Conservation (phyloP, 2,113 vertebrate genomes). For the Numenius arquata region DNA sequence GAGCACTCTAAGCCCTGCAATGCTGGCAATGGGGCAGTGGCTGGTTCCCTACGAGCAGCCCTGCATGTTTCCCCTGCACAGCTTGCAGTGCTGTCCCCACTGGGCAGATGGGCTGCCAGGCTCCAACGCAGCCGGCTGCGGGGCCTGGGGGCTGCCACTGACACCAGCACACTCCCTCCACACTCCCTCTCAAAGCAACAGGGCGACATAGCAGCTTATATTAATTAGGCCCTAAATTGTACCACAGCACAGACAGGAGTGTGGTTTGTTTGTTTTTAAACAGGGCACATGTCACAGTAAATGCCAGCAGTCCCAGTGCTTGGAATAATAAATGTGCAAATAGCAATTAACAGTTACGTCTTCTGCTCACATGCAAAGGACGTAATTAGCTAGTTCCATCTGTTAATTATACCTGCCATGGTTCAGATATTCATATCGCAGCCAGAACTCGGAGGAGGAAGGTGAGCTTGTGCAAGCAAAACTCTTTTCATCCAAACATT, state of each 20-base stretch:
- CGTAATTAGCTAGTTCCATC: slow-evolving; percentile 73
- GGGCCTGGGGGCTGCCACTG: not conserved
- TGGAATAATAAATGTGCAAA: slow-evolving; percentile 61
- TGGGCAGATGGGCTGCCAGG: accelerated
- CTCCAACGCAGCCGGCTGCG: accelerated
- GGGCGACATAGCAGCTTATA: not conserved
- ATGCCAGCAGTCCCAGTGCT: slow-evolving; percentile 38
- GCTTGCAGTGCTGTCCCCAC: not conserved
- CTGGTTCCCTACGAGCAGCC: accelerated
- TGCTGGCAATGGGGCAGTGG: not conserved
- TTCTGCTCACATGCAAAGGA: slow-evolving; percentile 52
- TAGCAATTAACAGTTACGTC: slow-evolving; percentile 69
- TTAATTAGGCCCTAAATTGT: not conserved
- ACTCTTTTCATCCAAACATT: not conserved
- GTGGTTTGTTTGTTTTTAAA: slow-evolving; percentile 51
- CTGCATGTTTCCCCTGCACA: accelerated
- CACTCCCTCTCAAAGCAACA: not conserved
- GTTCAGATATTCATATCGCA: slow-evolving; percentile 54
- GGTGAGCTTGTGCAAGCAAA: slow-evolving; percentile 51
- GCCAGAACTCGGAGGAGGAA: slow-evolving; percentile 37
- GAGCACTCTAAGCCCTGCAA: accelerated
- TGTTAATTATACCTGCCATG: slow-evolving; percentile 73
- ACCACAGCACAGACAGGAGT: not conserved
- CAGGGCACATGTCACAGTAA: slow-evolving; percentile 42
- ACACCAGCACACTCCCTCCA: not conserved